Conservation (phyloP, 92 coral and sea anemone species). For the Chrysogorgia sp. region DNA sequence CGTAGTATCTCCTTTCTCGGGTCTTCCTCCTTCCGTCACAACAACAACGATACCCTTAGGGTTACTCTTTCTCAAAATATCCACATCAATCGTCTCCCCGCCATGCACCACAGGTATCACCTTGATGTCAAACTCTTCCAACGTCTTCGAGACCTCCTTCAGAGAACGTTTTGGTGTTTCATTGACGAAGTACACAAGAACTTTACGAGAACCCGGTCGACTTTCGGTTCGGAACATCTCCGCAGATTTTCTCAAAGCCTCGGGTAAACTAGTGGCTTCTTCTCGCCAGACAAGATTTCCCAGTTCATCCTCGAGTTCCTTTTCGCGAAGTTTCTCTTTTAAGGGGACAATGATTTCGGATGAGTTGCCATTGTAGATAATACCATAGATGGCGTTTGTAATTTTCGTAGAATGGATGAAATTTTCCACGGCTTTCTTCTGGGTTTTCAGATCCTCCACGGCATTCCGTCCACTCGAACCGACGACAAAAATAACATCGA, state of each 20-base stretch:
- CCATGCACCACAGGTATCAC: conserved; percentile 78
- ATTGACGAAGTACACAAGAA: conserved; percentile 54
- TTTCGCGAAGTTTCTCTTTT: conserved; percentile 16
- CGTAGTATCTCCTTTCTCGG: conserved; percentile 54
- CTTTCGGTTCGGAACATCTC: conserved; percentile 59
- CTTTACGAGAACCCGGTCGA: conserved; percentile 51
- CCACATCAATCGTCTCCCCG: conserved; percentile 66
- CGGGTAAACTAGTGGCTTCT: conserved; percentile 33
- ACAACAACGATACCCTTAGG: conserved; percentile 59
- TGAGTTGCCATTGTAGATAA: conserved; percentile 22
- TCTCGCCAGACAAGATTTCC: conserved; percentile 5
- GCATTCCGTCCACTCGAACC: conserved; percentile 39
- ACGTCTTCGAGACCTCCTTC: conserved; percentile 30
- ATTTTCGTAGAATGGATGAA: conserved; percentile 15
- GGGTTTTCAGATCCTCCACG: conserved; percentile 13
- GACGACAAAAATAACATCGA: conserved; percentile 34
- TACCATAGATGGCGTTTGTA: conserved; percentile 18
- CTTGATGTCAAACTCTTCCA: conserved; percentile 68
- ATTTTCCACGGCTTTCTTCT: conserved; percentile 33
- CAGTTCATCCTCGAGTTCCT: conserved; percentile 6
- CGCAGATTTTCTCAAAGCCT: conserved; percentile 65
- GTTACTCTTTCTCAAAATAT: conserved; percentile 56
- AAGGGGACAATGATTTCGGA: conserved; percentile 17
- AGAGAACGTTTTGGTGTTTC: conserved; percentile 26
- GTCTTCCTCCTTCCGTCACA: conserved; percentile 54